These are phyloP conservation scores for Petrosia ficiformis DNA, from an alignment of 37 sponge, comb jelly and placozoan species.

Conservation along the genomic window DNA sequence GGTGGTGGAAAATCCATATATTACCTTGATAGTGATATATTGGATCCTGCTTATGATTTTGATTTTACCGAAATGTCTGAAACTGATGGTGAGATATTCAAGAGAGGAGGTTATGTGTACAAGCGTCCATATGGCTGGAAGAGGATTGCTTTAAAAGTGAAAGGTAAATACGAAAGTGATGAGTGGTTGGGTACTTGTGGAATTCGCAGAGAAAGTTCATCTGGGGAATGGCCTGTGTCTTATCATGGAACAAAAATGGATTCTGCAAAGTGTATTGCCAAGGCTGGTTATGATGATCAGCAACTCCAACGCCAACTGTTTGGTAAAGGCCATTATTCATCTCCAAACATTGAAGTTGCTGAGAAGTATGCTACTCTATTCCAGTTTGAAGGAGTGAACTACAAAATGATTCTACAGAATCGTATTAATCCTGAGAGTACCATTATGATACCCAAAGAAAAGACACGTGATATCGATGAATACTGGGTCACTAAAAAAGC, in stretches of 20 bases:
- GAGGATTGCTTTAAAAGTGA: slow-evolving; percentile 34
- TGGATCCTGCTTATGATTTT: slow-evolving; percentile 28
- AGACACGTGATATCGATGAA: slow-evolving; percentile 13
- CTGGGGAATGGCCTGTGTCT: slow-evolving; percentile 46
- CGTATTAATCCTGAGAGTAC: slow-evolving; percentile 20
- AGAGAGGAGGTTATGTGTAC: slow-evolving; percentile 41
- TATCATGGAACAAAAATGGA: slow-evolving; percentile 41
- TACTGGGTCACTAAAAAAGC: slow-evolving; percentile 19
- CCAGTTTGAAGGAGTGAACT: slow-evolving; percentile 13
- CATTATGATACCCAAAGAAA: slow-evolving; percentile 3
- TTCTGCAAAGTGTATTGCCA: slow-evolving; percentile 8
- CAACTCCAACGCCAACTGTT: slow-evolving; percentile 15
- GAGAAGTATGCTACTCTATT: slow-evolving; percentile 11
- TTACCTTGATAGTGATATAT: background rate
- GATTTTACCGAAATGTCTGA: slow-evolving; percentile 32
- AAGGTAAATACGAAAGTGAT: slow-evolving; percentile 20
- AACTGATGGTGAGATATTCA: slow-evolving; percentile 15
- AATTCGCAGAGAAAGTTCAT: too few species aligned
- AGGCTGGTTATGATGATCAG: slow-evolving; percentile 25
- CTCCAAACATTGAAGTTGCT: slow-evolving; percentile 33
- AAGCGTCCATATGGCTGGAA: slow-evolving; percentile 51
- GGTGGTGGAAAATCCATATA: background rate
- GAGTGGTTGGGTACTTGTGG: slow-evolving; percentile 27
- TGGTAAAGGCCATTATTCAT: slow-evolving; percentile 38
- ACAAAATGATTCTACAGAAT: slow-evolving; percentile 38